These are phyloP conservation scores for Damaliscus lunatus DNA, from an alignment of 2,113 vertebrate genomes.

Conservation along the genomic window DNA sequence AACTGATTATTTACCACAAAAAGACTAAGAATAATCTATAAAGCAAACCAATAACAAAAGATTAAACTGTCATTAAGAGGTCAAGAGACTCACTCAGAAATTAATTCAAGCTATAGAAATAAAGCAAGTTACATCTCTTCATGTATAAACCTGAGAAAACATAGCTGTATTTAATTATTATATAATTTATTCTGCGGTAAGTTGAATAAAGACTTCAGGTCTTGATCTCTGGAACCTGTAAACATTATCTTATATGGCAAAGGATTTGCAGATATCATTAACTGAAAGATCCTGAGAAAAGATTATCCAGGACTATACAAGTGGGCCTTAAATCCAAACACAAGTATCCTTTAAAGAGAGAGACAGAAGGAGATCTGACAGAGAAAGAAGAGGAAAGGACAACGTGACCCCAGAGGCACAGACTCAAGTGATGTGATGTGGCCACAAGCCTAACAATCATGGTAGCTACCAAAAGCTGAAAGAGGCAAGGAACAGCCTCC, in stretches of 20 bases:
- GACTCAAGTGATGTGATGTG: not conserved
- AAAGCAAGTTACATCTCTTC: not conserved
- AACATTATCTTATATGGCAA: not conserved
- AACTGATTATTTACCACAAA: not conserved
- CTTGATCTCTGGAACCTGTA: not conserved
- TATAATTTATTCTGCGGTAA: not conserved
- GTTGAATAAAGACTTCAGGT: not conserved
- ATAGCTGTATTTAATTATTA: not conserved
- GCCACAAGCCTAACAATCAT: not conserved
- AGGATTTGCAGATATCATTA: not conserved
- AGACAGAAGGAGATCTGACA: not conserved
- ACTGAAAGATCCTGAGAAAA: not conserved
- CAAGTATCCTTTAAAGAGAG: not conserved
- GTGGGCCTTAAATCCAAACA: not conserved
- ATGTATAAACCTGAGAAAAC: not conserved
- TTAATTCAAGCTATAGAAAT: constrained; percentile 25
- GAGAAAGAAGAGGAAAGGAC: not conserved
- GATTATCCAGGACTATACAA: not conserved
- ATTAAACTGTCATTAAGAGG: not conserved
- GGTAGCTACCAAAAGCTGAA: not conserved
- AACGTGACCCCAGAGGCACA: not conserved
- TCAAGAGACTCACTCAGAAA: not conserved
- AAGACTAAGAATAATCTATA: not conserved
- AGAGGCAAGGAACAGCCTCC: not conserved
- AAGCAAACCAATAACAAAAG: not conserved